Evolutionary conservation across 2,888 invertebrate species (phyloP).

Genomic region (Napeogenes inachia): DNA sequence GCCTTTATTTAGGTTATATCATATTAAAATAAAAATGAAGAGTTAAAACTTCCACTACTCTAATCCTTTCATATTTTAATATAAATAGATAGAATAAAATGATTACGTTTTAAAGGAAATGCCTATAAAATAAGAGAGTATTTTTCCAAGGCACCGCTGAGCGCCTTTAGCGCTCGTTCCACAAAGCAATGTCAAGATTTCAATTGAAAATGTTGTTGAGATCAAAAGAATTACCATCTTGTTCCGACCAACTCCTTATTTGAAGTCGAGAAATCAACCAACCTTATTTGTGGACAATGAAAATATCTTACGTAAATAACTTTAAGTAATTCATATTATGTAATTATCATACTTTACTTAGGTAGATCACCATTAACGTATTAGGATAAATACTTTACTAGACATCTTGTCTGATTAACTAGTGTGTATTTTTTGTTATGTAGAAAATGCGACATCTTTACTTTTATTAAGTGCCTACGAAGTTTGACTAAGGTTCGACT

Average conservation of each 20-base stretch:
- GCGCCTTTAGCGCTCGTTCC: slow-evolving; percentile 18
- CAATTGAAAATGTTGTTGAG: slow-evolving; percentile 30
- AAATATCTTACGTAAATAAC: slow-evolving; percentile 14
- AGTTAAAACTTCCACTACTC: background rate
- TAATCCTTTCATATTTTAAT: background rate
- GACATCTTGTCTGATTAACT: too few species aligned
- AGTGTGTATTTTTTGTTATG: too few species aligned
- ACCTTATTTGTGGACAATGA: slow-evolving; percentile 26
- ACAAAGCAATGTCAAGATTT: slow-evolving; percentile 31
- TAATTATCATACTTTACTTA: too few species aligned
- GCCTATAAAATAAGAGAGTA: slow-evolving; percentile 10
- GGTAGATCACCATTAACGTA: too few species aligned
- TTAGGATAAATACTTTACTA: too few species aligned
- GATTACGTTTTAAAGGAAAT: slow-evolving; percentile 9
- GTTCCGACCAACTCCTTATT: slow-evolving; percentile 30
- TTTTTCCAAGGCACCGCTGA: slow-evolving; percentile 15
- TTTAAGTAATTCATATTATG: too few species aligned
- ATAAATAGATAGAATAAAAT: slow-evolving; percentile 4
- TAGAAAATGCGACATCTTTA: too few species aligned
- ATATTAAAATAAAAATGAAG: too few species aligned
- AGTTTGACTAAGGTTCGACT: too few species aligned
- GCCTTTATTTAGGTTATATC: too few species aligned
- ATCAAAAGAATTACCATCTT: slow-evolving; percentile 33
- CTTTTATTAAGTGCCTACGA: too few species aligned
- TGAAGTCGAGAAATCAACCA: slow-evolving; percentile 23